Evolutionary conservation across 2,888 invertebrate species (phyloP), one percentile per base, ranked within the genome.

Genomic region (Pseudanteris insignis): DNA sequence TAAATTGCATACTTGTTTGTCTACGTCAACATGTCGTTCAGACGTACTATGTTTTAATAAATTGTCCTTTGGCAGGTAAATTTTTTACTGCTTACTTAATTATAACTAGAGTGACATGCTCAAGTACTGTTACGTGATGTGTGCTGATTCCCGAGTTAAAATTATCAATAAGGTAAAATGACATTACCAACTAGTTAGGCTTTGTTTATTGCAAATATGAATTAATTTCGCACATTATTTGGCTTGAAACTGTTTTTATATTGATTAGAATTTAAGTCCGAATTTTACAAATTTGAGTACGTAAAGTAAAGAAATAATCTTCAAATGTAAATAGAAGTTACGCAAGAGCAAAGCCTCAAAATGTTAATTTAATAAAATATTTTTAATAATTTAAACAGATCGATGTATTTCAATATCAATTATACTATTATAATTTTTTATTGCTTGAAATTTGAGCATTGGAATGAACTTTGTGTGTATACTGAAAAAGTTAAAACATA

Each of bases 21-120:
- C 57, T 57, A 59, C 59, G 59, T 59, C 51, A 41, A 59, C 51
- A 46, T 59, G 59, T 51, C 51, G 40, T 40, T 50, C 51, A 50
- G 25, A 44, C 50, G 44, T 46, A 40, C 29, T 28, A 33, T 51
- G 36, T 59, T 40, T 41, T 34, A 34, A 51, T 51, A 50, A 51
- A 51, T 51, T 38, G 37, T 40, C 29, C 14, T 10, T 26, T 36
- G 51, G 34, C 59, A 51, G 59, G 51, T 46, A 46, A 40, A 57
- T 48, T 57, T 57, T 57, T 57, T 37, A 57, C 41, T 37, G 41
- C 7, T 41, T 36, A 40, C 36, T 48, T 48, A 30, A 57, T 57
- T 48, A 41, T 48, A 48, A 36, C 29, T 25, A 1, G 38, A 8
- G 28, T 24, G 28, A 43, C 36, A 10, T 34, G 28, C 32, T 12